Percentiles rank a stretch among this genome's conserved stretches.
Conservation (phyloP, 1,140 invertebrate species). For the Ceratosolen solmsi region DNA sequence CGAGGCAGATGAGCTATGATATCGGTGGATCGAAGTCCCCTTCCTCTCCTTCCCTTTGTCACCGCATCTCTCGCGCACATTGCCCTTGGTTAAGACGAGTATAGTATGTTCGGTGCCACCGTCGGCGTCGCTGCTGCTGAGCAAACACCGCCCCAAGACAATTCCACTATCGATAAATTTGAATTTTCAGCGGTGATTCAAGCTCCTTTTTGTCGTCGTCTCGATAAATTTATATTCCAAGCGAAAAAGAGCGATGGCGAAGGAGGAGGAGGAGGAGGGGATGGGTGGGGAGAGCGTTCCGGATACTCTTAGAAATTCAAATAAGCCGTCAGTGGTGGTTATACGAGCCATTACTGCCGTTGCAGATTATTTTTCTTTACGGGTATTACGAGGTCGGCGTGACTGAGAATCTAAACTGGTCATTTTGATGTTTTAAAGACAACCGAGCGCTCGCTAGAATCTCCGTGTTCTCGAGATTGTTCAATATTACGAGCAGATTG, state of each 20-base stretch:
- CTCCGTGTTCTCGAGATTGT: not conserved
- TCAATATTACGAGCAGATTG: not conserved
- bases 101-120: too few relatives aligned
- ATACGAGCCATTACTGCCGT: too few relatives aligned
- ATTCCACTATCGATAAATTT: slow-evolving; percentile 24
- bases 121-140: not conserved
- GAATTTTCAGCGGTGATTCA: slow-evolving; percentile 12
- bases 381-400: not conserved
- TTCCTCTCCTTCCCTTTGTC: too few relatives aligned
- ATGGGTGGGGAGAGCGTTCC: not conserved
- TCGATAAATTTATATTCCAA: slow-evolving; percentile 33
- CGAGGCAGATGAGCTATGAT: not conserved
- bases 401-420: not conserved
- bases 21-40: not conserved
- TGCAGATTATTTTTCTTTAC: not conserved
- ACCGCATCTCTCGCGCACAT: too few relatives aligned
- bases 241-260: not conserved
- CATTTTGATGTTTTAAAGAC: not conserved
- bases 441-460: not conserved
- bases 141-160: slow-evolving; percentile 33
- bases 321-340: slow-evolving; percentile 12
- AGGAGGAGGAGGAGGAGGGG: not conserved
- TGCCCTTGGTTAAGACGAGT: too few relatives aligned
- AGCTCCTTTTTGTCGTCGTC: not conserved
- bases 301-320: slow-evolving; percentile 3